Percentiles rank a stretch among this genome's conserved stretches.
Conservation (phyloP, 23 tunicate genomes). For the Trididemnum nubilum region DNA sequence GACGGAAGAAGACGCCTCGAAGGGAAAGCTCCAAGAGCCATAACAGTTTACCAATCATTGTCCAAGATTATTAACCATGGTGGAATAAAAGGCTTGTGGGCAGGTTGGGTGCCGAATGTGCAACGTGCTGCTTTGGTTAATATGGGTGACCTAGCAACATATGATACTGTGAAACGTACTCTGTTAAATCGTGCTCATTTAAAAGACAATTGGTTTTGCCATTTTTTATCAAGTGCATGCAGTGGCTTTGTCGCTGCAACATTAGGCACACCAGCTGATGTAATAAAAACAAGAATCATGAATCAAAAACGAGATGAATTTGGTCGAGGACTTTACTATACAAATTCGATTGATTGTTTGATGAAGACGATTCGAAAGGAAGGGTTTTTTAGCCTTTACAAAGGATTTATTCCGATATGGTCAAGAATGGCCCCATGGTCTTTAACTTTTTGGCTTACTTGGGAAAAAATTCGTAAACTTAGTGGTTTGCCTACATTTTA, state of each 20-base stretch:
- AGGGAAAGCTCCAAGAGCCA: conserved; percentile 74
- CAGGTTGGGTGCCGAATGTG: conserved; percentile 94
- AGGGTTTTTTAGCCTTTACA: conserved; percentile 89
- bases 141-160: conserved; percentile 93
- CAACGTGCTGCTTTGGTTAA: conserved; percentile 97
- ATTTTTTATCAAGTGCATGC: conserved; percentile 56
- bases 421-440: conserved; percentile 98
- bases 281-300: conserved; percentile 96
- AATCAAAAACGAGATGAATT: conserved; percentile 82
- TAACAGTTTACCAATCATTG: conserved; percentile 52
- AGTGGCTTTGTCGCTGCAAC: conserved; percentile 91
- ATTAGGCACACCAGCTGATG: conserved; percentile 97
- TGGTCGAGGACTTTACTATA: conserved; percentile 80
- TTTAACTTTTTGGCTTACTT: conserved; percentile 81
- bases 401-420: conserved; percentile 97
- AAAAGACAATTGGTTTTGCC: conserved; percentile 65
- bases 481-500: conserved; percentile 39
- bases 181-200: conserved; percentile 41
- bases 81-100: conserved; percentile 78
- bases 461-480: conserved; percentile 71
- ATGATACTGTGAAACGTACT: conserved; percentile 74
- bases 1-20: conserved; percentile 73
- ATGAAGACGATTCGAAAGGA: conserved; percentile 72
- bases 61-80: conserved; percentile 41
- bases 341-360: conserved; percentile 78